These are phyloP conservation scores for Marcusenius ussheri DNA, from an alignment of 2,113 vertebrate species.

Conservation along the genomic window DNA sequence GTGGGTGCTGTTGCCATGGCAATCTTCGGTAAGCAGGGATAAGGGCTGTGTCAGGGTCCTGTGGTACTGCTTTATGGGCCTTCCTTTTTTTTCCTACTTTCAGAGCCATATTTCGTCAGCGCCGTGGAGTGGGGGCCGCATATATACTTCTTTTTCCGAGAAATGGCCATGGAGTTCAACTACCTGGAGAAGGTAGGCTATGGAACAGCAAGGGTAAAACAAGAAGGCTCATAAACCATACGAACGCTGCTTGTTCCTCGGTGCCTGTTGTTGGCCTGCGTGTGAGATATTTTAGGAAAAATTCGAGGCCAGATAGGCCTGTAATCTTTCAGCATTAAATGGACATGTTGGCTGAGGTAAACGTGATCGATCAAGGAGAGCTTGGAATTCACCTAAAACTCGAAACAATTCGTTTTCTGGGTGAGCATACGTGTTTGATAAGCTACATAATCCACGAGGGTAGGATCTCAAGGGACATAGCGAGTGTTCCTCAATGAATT, in stretches of 20 bases:
- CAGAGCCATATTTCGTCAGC: constrained; percentile 90
- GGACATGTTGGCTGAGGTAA: neutral
- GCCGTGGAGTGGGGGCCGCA: constrained; percentile 88
- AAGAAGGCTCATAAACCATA: neutral
- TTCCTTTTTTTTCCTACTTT: constrained; percentile 26
- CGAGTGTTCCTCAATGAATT: neutral
- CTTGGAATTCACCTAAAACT: neutral
- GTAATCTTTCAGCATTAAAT: neutral
- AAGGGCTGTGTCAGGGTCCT: neutral
- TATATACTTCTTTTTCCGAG: constrained; percentile 96
- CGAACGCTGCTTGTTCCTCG: too few relatives aligned
- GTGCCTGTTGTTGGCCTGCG: neutral
- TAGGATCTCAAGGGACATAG: neutral
- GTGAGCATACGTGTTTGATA: neutral
- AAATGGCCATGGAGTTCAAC: constrained; percentile 97
- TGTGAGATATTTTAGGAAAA: neutral
- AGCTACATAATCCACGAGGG: neutral
- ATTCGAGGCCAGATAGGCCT: neutral
- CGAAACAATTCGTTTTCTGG: neutral
- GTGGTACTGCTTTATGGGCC: neutral
- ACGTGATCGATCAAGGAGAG: neutral
- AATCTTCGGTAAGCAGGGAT: neutral
- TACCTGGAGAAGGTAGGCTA: constrained; percentile 85
- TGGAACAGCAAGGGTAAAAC: neutral
- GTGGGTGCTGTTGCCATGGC: constrained; percentile 6